Evolutionary conservation across 2,888 invertebrate species (phyloP).

Genomic region (Geotrupes spiniger): DNA sequence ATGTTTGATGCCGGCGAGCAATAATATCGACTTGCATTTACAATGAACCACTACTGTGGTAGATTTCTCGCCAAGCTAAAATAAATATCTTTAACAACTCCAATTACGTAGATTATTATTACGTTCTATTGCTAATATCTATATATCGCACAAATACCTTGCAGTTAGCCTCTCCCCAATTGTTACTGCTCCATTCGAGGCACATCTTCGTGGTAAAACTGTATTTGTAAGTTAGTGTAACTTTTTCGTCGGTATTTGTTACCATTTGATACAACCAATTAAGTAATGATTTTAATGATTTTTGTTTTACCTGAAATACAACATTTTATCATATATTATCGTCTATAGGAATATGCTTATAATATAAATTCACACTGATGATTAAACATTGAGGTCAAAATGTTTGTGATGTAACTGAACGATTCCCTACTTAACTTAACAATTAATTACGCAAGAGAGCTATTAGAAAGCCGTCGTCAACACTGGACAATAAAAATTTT

Average conservation of each 20-base stretch:
- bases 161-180: constrained; percentile 10
- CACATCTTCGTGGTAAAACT: constrained; percentile 11
- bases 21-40: background rate
- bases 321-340: no score
- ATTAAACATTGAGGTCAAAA: no score
- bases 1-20: background rate
- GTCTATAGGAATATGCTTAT: no score
- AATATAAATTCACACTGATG: no score
- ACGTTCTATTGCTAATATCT: no score
- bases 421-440: no score
- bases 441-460: no score
- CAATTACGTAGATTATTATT: no score
- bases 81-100: background rate
- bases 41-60: constrained; percentile 7
- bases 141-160: no score
- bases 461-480: no score
- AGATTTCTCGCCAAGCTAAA: constrained; percentile 9
- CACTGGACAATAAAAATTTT: no score
- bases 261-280: background rate
- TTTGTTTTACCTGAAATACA: background rate
- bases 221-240: constrained; percentile 10
- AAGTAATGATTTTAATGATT: background rate
- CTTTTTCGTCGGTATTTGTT: background rate
- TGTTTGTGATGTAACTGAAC: no score
- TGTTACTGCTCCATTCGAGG: constrained; percentile 6